Conservation (phyloP, 2,113 vertebrate genomes). For the Lagopus leucura region DNA sequence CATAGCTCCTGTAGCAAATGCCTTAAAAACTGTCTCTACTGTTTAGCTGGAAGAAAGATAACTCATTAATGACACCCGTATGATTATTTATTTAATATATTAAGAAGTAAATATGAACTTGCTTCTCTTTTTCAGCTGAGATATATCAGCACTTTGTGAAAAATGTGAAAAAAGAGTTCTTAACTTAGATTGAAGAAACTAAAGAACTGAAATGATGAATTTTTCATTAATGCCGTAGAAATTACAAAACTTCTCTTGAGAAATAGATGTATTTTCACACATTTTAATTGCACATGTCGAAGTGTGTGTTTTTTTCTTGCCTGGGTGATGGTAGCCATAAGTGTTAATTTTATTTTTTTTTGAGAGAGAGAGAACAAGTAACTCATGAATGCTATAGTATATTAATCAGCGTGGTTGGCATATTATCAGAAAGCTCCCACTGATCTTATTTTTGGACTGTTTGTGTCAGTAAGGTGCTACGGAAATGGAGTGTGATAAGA, state of each 20-base stretch:
- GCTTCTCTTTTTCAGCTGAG: background rate
- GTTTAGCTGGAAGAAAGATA: background rate
- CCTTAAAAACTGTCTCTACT: background rate
- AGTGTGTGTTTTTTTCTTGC: background rate
- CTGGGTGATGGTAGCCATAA: background rate
- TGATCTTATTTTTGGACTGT: background rate
- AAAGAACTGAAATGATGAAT: background rate
- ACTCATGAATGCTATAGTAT: background rate
- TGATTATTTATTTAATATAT: background rate
- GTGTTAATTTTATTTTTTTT: background rate
- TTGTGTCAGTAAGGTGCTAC: background rate
- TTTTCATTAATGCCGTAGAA: background rate
- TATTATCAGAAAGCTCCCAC: background rate
- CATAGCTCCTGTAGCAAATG: background rate
- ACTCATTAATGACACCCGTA: background rate
- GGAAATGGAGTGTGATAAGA: background rate
- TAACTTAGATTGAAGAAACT: background rate
- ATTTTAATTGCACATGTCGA: background rate
- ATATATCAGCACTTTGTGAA: background rate
- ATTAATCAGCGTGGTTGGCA: slow-evolving; percentile 15
- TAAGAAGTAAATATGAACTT: background rate
- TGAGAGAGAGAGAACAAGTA: background rate
- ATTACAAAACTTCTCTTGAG: background rate
- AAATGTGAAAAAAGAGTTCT: background rate
- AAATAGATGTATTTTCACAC: background rate